These are phyloP conservation scores for Zoanthus solanderi DNA, from an alignment of 92 coral and sea anemone species.

Conservation along the genomic window DNA sequence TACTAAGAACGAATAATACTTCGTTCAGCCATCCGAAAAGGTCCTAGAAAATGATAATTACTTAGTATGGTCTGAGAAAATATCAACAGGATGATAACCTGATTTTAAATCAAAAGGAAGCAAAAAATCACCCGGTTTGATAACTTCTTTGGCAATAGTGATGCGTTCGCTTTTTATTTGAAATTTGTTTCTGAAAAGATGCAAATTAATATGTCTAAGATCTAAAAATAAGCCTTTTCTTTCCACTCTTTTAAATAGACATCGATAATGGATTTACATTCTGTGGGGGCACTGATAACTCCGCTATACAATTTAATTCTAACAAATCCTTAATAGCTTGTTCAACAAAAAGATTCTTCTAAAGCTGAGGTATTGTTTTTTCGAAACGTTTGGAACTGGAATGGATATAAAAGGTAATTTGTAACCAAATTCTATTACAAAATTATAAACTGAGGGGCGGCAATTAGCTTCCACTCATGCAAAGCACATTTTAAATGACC, in stretches of 20 bases:
- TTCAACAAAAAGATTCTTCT: slow-evolving; percentile 16
- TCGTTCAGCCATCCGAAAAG: slow-evolving; percentile 23
- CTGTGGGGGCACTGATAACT: slow-evolving; percentile 37
- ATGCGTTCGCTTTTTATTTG: slow-evolving; percentile 45
- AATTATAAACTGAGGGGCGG: slow-evolving; percentile 5
- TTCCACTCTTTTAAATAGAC: slow-evolving; percentile 33
- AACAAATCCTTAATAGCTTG: slow-evolving; percentile 31
- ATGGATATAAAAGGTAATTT: slow-evolving; percentile 13
- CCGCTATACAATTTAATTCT: not conserved
- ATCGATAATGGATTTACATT: slow-evolving; percentile 34
- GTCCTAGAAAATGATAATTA: slow-evolving; percentile 51
- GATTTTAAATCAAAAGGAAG: slow-evolving; percentile 61
- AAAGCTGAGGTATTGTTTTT: slow-evolving; percentile 29
- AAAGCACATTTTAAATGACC: not conserved
- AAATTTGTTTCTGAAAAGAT: slow-evolving; percentile 44
- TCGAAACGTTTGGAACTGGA: not conserved
- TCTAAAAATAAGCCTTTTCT: slow-evolving; percentile 57
- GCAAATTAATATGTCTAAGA: slow-evolving; percentile 61
- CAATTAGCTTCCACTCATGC: not conserved
- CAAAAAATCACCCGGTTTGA: slow-evolving; percentile 53
- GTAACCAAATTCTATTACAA: slow-evolving; percentile 16
- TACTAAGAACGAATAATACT: slow-evolving; percentile 47
- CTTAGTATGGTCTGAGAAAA: slow-evolving; percentile 36
- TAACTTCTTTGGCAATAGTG: slow-evolving; percentile 25
- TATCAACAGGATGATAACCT: slow-evolving; percentile 58